Base-by-base conservation (phyloP, 2,888 invertebrate genomes). In the Sturmia bella region DNA sequence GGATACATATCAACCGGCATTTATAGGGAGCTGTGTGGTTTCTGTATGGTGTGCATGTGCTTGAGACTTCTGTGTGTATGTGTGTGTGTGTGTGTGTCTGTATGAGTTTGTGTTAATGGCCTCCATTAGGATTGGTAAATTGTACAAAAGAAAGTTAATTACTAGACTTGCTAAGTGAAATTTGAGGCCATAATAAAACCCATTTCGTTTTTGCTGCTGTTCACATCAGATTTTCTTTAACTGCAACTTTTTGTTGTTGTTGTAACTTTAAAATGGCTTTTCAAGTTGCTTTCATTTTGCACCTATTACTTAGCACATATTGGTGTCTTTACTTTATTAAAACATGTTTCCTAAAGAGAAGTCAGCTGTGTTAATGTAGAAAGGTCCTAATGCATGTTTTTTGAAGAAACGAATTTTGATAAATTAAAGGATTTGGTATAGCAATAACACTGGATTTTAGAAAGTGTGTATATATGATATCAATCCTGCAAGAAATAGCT, bases 91-190 rank as follows among this genome's bases (percentile, higher is more conserved):
- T 48, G 63, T n/a, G 7, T 32, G 7, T 32, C 32, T 74, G 15
- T 63, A 3, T 52, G 39, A 24, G 68, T 68, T 59, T 64, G 77
- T 80, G 72, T 68, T 78, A 78, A 82, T 82, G 82, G 78, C 82
- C 82, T 66, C 74, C 78, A 78, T 78, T 78, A 78, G 59, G 64
- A 74, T 69, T 75, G 74, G 82, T 77, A 80, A 69, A 70, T 77
- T 19, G 73, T 63, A 81, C 78, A 80, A 80, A 32, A 72, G 80
- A 82, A 83, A 83, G 76, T 79, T 83, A 84, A 84, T 84, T 84
- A 84, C 56, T 75, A 73, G 68, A 78, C 80, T 82, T 68, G 80
- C 76, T 77, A 80, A 84, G 82, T 80, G 81, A 79, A 84, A 81
- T 83, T 75, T 82, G 76, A 84, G 79, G 70, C 80, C 68, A 59